Percentiles rank a stretch among this genome's conserved stretches.
Evolutionary conservation across 1,140 invertebrate species (phyloP).

Genomic region (Drosophila sturtevanti): DNA sequence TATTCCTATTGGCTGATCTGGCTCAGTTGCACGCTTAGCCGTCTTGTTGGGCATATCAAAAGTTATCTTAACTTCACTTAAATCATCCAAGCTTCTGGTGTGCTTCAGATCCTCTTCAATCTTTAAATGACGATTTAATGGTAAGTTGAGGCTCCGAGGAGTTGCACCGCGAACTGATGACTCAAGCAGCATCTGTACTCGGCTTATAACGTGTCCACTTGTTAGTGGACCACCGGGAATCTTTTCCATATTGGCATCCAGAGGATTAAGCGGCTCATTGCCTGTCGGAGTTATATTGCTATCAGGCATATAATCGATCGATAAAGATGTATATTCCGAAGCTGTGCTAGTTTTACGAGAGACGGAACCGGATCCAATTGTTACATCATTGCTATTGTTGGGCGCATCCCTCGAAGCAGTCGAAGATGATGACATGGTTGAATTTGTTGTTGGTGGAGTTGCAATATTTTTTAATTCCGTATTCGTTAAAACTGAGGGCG

Average conservation of each 20-base stretch:
- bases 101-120: conserved; percentile 66
- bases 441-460: conserved; percentile 68
- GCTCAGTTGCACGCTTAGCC: conserved; percentile 7
- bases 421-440: conserved; percentile 72
- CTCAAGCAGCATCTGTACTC: conserved; percentile 64
- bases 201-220: conserved; percentile 53
- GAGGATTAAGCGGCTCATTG: conserved; percentile 42
- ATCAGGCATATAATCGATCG: conserved; percentile 84
- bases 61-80: conserved; percentile 70
- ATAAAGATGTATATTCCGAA: conserved; percentile 79
- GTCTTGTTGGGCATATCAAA: conserved; percentile 68
- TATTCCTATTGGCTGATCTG: neutral
- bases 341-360: conserved; percentile 84
- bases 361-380: conserved; percentile 83
- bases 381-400: conserved; percentile 82
- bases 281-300: conserved; percentile 82
- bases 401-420: conserved; percentile 64
- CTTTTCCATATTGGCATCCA: conserved; percentile 47
- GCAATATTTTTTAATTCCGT: conserved; percentile 39
- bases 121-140: conserved; percentile 62
- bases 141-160: conserved; percentile 62
- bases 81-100: conserved; percentile 64
- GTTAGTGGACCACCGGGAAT: conserved; percentile 38
- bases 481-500: conserved; percentile 35
- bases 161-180: conserved; percentile 50